Evolutionary conservation across 92 coral and sea anemone genomes (phyloP).

Genomic region (Umimayanthus kanabou): DNA sequence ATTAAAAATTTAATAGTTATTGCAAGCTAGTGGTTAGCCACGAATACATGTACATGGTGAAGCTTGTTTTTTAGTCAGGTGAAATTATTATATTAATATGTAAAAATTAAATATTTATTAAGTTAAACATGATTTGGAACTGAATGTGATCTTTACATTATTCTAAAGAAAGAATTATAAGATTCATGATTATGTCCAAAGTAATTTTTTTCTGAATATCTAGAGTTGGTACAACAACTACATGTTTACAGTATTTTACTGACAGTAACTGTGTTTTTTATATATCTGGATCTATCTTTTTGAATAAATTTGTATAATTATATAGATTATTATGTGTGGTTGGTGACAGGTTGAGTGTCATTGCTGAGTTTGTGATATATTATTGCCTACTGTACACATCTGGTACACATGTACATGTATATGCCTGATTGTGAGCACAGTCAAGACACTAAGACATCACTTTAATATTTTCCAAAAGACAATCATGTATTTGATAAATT

Average conservation of each 20-base stretch:
- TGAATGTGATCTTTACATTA: background rate
- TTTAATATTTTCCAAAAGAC: background rate
- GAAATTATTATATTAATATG: background rate
- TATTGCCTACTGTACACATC: background rate
- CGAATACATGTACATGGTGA: background rate
- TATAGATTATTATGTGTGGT: too few relatives aligned
- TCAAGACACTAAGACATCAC: background rate
- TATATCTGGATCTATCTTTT: too few relatives aligned
- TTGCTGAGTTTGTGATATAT: background rate
- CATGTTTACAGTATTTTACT: too few relatives aligned
- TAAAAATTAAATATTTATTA: too few relatives aligned
- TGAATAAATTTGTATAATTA: too few relatives aligned
- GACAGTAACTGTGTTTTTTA: too few relatives aligned
- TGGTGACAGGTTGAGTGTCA: background rate
- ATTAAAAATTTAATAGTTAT: constrained; percentile 18
- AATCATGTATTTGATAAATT: too few relatives aligned
- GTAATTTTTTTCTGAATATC: too few relatives aligned
- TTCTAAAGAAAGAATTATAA: background rate
- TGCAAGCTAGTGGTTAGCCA: background rate
- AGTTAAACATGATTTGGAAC: background rate
- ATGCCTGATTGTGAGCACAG: background rate
- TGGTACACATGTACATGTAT: background rate
- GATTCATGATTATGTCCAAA: background rate
- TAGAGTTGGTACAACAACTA: too few relatives aligned
- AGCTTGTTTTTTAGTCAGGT: background rate